phyloP scores from a whole-genome alignment of 2,113 vertebrate genomes.

The Caracal caracal region DNA sequence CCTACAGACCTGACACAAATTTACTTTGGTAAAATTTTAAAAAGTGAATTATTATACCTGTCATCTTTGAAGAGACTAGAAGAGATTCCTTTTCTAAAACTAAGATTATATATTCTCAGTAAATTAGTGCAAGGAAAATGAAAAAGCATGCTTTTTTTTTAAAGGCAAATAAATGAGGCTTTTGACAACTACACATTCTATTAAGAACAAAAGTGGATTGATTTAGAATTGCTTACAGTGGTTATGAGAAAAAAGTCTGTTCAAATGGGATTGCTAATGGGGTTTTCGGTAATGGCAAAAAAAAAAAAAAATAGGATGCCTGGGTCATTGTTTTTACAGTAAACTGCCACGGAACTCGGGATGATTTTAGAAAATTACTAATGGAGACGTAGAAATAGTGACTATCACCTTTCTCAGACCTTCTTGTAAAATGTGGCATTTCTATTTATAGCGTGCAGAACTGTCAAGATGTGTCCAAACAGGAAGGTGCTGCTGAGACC shows the following conservation, averaged over 20 bases:
- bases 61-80: conserved; percentile 39
- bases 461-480: conserved; percentile 21
- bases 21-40: conserved; percentile 48
- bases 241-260: conserved; percentile 63
- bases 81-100: neutral
- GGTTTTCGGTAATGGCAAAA: conserved; percentile 57
- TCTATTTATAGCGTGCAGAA: conserved; percentile 38
- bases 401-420: conserved; percentile 4
- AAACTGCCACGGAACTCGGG: neutral
- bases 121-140: conserved; percentile 54
- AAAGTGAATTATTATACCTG: conserved; percentile 49
- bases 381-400: conserved; percentile 16
- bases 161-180: conserved; percentile 49
- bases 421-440: conserved; percentile 28
- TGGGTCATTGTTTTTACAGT: conserved; percentile 60
- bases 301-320: neutral
- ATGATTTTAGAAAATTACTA: conserved; percentile 51
- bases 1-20: neutral
- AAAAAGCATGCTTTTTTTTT: conserved; percentile 32
- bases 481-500: neutral
- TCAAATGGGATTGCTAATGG: conserved; percentile 66
- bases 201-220: conserved; percentile 27
- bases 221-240: conserved; percentile 19
- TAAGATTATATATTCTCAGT: neutral
- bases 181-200: conserved; percentile 25